Evolutionary conservation across 1,140 invertebrate species (phyloP), one percentile per base, ranked within the genome.

Genomic region (Drosophila navojoa): DNA sequence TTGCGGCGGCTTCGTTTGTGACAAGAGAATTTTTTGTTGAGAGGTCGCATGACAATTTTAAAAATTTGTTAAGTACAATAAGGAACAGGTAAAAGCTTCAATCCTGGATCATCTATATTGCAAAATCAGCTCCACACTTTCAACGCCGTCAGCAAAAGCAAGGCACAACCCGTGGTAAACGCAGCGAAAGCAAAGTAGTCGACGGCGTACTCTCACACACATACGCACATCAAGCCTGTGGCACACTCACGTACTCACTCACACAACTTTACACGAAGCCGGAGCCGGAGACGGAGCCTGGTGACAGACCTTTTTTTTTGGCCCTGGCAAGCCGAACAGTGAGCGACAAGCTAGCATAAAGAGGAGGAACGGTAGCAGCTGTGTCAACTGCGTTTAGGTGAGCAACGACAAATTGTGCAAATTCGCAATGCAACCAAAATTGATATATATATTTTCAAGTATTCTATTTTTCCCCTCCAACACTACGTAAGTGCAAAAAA

Each of bases 401-500:
- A 87, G 84, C 77, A 74, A 76, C 80, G 89, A 71, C 50, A 69
- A 77, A 80, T 29, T 49, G 29, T 70, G 52, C 82, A 86, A 63
- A 82, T 72, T 76, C 64, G 64, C 71, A 66, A 40, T 66, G 77
- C 63, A 68, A 79, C 64, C 84, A 89, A 79, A 77, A 87, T 89
- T 87, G 76, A 85, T 85, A 87, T 87, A 73, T 73, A 73, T 73
- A 87, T 87, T 87, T 86, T 87, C 84, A 89, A 89, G 84, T 82
- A 87, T 87, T 87, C 82, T 87, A 87, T 89, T 81, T 86, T 87
- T 87, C 82, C 82, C 82, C 73, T 89, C 82, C 82, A 84, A 80
- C 84, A 84, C 73, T 71, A 71, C 72, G 72, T 75, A 75, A 75
- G 72, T 75, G 72, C 72, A 84, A 77, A 71, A 54, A 54, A 54